Percentiles rank a stretch among this genome's conserved stretches.
phyloP scores from a whole-genome alignment of 2,888 invertebrate genomes.

The Troides helena region DNA sequence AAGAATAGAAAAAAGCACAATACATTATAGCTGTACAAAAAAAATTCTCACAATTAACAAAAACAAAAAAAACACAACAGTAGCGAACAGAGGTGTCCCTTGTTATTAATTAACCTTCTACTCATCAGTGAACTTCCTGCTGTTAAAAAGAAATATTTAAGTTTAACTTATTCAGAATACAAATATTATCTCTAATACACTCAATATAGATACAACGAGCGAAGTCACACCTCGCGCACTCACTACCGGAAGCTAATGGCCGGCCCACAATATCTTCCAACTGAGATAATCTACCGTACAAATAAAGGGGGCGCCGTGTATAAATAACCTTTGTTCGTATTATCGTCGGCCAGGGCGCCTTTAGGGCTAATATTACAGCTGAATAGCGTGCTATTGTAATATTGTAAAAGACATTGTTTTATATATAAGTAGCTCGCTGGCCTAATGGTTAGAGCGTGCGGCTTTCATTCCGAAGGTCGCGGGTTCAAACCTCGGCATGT shows the following conservation, averaged over 20 bases:
- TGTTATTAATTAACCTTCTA: too few relatives aligned
- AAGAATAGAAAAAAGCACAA: too few relatives aligned
- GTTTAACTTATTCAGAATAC: neutral
- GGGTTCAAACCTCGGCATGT: too few relatives aligned
- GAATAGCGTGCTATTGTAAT: constrained; percentile 19
- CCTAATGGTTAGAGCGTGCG: too few relatives aligned
- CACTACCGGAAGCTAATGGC: constrained; percentile 23
- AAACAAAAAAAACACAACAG: too few relatives aligned
- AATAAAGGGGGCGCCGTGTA: constrained; percentile 29
- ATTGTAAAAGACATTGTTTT: constrained; percentile 5
- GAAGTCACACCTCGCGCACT: constrained; percentile 19
- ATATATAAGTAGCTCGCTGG: neutral
- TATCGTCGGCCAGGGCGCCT: constrained; percentile 27
- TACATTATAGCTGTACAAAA: too few relatives aligned
- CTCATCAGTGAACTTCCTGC: too few relatives aligned
- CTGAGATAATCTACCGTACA: constrained; percentile 28
- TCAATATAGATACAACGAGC: constrained; percentile 19
- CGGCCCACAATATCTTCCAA: constrained; percentile 28
- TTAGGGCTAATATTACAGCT: constrained; percentile 27
- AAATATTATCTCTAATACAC: constrained; percentile 22
- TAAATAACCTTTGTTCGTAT: constrained; percentile 30
- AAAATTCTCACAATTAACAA: too few relatives aligned
- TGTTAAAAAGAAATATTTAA: too few relatives aligned
- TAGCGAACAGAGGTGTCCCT: too few relatives aligned
- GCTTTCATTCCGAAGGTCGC: too few relatives aligned